Percentiles rank a stretch among this genome's conserved stretches.
phyloP scores from a whole-genome alignment of 2,797 vertebrate genomes.

The Nannoperca obscura region DNA sequence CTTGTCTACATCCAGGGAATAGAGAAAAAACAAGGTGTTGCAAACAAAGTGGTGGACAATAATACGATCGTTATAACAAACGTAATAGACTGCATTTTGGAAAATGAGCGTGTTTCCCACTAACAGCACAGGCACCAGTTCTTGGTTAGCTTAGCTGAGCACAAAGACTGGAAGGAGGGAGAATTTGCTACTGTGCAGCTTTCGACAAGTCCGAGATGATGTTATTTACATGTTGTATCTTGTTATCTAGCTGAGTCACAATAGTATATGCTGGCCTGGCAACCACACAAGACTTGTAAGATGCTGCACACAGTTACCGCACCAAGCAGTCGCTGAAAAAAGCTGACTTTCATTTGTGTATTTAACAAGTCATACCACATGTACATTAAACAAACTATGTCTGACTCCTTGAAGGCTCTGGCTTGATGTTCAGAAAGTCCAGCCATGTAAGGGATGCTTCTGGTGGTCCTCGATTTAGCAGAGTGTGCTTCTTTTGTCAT shows the following conservation, averaged over 20 bases:
- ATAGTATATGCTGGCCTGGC: neutral
- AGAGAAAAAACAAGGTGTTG: neutral
- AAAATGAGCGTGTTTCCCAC: neutral
- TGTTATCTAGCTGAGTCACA: slow-evolving; percentile 20
- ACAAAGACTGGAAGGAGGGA: neutral
- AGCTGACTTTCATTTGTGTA: neutral
- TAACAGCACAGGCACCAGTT: neutral
- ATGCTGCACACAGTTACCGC: neutral
- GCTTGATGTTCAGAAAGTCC: neutral
- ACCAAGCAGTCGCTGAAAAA: neutral
- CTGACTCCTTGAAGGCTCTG: no score
- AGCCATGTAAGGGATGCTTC: neutral
- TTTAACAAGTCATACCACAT: neutral
- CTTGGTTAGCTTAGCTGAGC: neutral
- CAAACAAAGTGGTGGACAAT: neutral
- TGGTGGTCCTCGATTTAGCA: neutral
- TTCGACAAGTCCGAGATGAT: neutral
- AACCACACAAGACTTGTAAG: neutral
- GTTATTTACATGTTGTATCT: slow-evolving; percentile 33
- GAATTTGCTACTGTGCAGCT: neutral
- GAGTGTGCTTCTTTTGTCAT: neutral
- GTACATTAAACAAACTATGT: neutral
- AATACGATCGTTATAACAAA: no score
- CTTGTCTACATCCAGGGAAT: neutral
- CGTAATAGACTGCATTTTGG: neutral